Base-by-base conservation (phyloP, 2,797 vertebrate species). In the Xyrichtys novacula region DNA sequence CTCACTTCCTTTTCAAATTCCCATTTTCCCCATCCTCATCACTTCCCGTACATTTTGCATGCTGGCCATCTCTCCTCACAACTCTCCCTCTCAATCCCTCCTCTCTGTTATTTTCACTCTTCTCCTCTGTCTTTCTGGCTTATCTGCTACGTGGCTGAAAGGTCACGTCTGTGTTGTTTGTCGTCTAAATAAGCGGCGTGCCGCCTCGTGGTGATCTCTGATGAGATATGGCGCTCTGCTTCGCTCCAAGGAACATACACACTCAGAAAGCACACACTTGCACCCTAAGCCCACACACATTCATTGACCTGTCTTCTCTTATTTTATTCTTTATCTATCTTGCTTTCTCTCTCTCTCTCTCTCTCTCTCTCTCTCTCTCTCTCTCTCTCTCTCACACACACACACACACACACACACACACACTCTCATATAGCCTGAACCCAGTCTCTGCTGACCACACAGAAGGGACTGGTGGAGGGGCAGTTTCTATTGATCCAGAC, bases 81-180 rank as follows among this genome's bases (percentile, higher is more conserved):
- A n/a, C 61, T 56, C 68, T 48, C 58, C 16, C 32, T 38, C 71
- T 48, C 66, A 44, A 19, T 28, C 59, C 55, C 55, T 39, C 46
- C 31, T 22, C 20, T 47, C 71, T 31, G 53, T 60, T 74, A 71
- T 71, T 77, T 70, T 55, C 71, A 43, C 62, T 60, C 64, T 48
- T 40, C 32, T 14, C 42, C 42, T 36, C 56, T 60, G 77, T 89
- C 82, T 86, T 68, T 72, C 81, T 76, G 60, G 88, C 79, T 92
- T 92, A 92, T 92, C 91, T 86, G 85, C 79, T 59, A 1, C 34
- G 82, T 74, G 83, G 78, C 90, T 88, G 86, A 93, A 94, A 94
- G 92, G 93, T 94, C 93, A 94, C 89, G 89, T 90, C 90, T 77
- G 81, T 83, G 91, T 91, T 92, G 93, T 94, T 94, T 94, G 91